Evolutionary conservation across 2,113 vertebrate species (phyloP).

Genomic region (Empidonax traillii): DNA sequence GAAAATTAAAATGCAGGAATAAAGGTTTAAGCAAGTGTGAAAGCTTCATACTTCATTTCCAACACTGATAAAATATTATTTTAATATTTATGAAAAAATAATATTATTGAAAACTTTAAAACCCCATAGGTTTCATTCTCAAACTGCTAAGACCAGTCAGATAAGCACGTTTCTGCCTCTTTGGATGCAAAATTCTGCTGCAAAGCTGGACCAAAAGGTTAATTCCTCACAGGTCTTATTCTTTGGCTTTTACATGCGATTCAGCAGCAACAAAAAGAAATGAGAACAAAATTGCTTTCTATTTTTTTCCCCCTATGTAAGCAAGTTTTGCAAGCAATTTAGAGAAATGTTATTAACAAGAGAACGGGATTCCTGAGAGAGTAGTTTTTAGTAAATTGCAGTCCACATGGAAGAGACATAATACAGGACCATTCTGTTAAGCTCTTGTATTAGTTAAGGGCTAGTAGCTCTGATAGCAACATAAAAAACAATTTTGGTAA

Average conservation of each 20-base stretch:
- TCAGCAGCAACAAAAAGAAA: not conserved
- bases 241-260: not conserved
- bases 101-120: not conserved
- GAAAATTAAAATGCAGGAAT: not conserved
- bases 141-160: not conserved
- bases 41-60: not conserved
- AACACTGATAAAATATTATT: not conserved
- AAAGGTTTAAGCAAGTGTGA: not conserved
- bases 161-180: not conserved
- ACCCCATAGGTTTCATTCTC: not conserved
- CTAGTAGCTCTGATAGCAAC: not conserved
- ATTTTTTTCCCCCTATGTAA: not conserved
- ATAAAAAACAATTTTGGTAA: not conserved
- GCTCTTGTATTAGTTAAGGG: slow-evolving; percentile 22
- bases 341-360: slow-evolving; percentile 9
- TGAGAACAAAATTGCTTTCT: not conserved
- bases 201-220: not conserved
- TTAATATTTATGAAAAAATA: not conserved
- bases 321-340: slow-evolving; percentile 12
- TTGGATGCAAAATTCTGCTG: not conserved
- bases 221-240: not conserved
- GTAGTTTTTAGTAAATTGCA: not conserved
- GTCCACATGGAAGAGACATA: not conserved
- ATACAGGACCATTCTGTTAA: slow-evolving; percentile 12
- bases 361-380: not conserved